Evolutionary conservation across 2,888 invertebrate species (phyloP).

Genomic region (Coronaproctus castanopsis): DNA sequence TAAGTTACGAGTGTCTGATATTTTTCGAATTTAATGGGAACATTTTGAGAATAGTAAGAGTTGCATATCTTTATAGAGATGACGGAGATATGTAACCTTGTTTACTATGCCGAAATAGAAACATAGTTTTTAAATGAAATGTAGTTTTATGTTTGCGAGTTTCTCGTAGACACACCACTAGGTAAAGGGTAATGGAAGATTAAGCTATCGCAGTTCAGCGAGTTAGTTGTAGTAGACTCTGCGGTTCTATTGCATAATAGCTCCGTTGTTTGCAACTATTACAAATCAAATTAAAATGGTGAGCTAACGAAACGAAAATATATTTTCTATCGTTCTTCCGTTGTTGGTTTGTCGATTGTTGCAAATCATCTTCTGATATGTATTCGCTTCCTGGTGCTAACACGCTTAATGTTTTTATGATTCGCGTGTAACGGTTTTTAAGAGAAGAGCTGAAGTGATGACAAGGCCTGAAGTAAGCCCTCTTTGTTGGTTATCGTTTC

Average conservation of each 20-base stretch:
- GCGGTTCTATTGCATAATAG: background rate
- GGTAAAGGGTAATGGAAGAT: background rate
- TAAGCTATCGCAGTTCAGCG: background rate
- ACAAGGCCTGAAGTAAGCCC: background rate
- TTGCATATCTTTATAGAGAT: background rate
- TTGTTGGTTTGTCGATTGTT: background rate
- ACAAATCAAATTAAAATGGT: background rate
- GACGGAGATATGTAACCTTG: background rate
- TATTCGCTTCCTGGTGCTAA: background rate
- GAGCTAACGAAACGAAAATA: background rate
- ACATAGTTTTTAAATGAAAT: background rate
- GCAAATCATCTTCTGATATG: background rate
- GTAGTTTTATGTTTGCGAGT: background rate
- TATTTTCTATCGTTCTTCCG: background rate
- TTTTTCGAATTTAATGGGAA: background rate
- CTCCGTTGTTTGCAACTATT: background rate
- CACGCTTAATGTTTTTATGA: background rate
- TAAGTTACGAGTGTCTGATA: background rate
- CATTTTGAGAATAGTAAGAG: background rate
- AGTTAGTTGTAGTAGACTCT: background rate
- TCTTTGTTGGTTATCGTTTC: background rate
- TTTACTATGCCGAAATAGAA: background rate
- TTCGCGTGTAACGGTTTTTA: background rate
- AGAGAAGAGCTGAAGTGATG: background rate
- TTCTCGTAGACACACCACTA: background rate